Evolutionary conservation across 2,888 invertebrate species (phyloP).

Genomic region (Hirtodrosophila confusa): DNA sequence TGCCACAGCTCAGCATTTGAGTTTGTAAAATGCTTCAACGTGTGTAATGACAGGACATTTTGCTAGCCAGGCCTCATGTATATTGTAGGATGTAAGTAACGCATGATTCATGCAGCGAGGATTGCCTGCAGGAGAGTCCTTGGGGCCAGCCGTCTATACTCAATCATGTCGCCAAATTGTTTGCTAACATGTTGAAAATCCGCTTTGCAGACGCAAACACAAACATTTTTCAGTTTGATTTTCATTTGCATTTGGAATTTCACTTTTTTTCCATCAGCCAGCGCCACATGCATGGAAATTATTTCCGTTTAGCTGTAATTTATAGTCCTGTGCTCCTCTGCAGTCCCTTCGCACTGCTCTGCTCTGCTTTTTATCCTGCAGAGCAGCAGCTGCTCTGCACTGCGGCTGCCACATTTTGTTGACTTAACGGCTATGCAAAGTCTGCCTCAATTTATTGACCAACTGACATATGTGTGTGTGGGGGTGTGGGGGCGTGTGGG

Average conservation of each 20-base stretch:
- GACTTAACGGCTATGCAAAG: slow-evolving; percentile 76
- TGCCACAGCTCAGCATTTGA: slow-evolving; percentile 3
- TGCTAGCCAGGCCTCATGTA: neutral
- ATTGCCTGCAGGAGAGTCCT: slow-evolving; percentile 10
- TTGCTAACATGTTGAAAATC: slow-evolving; percentile 70
- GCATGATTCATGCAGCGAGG: slow-evolving; percentile 1
- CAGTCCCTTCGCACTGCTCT: neutral
- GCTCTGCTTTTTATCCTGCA: slow-evolving; percentile 8
- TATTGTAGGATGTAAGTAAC: neutral
- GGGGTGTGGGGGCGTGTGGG: too few relatives aligned
- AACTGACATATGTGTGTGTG: slow-evolving; percentile 24
- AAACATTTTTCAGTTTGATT: slow-evolving; percentile 55
- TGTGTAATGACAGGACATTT: slow-evolving; percentile 32
- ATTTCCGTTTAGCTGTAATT: slow-evolving; percentile 76
- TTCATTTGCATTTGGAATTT: slow-evolving; percentile 43
- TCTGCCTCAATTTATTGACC: slow-evolving; percentile 69
- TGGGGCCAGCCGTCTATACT: slow-evolving; percentile 24
- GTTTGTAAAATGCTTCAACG: slow-evolving; percentile 41
- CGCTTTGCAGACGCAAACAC: slow-evolving; percentile 54
- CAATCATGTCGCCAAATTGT: slow-evolving; percentile 60
- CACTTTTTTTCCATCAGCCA: neutral
- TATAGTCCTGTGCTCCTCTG: slow-evolving; percentile 47
- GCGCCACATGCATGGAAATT: slow-evolving; percentile 51
- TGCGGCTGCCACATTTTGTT: slow-evolving; percentile 51
- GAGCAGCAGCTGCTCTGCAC: slow-evolving; percentile 34